Base-by-base conservation (phyloP, 2,888 invertebrate genomes). In the Cepaea hortensis region DNA sequence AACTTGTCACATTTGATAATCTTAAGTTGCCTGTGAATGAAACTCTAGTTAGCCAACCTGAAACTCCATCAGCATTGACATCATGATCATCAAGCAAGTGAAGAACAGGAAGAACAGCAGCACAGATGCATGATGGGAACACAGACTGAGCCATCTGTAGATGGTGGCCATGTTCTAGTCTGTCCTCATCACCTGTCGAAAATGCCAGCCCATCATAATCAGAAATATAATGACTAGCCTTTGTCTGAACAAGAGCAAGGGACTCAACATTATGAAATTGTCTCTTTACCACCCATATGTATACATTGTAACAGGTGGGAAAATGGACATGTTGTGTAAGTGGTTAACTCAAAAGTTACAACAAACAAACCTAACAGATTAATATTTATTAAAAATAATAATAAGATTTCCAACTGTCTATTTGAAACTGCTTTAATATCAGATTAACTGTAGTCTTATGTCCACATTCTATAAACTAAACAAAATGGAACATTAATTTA, bases 51-150 rank as follows among this genome's bases (percentile, higher is more conserved):
- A 48, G 35, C 73, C 85, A 87, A 95, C 95, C 95, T 88, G 95
- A 94, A 92, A 97, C 97, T 0, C 99, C 99, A 93, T 98, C 98
- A 3, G 96, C 95, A 0, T 98, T 97, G 6, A 99, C 98, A 2
- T 99, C 98, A 0, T 98, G 97, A 95, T 99, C 99, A 93, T 99
- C 99, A 81, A 99, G 95, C 85, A 99, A 96, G 91, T 97, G 97
- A 20, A 99, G 97, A 88, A 99, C 98, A 94, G 97, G 97, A 85
- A 99, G 97, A 0, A 98, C 98, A 0, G 99, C 98, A 0, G 98
- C 97, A 94, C 99, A 99, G 50, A 99, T 95, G 77, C 97, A 98
- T 0, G 99, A 99, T 0, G 99, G 99, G 94, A 99, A 99, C 70
- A 99, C 95, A 0, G 98, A 97, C 91, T 98, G 97, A 0, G 98